Base-by-base conservation (phyloP, 2,888 invertebrate species). In the Electrophaes corylata region DNA sequence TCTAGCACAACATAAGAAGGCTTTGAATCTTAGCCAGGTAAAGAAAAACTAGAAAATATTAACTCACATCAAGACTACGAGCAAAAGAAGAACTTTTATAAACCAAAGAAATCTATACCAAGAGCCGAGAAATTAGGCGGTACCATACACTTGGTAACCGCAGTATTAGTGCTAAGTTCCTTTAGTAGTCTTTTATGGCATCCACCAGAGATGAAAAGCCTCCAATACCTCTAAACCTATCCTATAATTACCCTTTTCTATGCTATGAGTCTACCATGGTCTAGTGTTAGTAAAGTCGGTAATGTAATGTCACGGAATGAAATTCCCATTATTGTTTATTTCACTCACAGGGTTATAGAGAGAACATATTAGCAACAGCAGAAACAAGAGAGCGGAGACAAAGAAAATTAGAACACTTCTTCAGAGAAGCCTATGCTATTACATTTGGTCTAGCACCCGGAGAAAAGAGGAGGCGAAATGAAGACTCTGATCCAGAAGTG, bases 331-430 rank as follows among this genome's bases (percentile, higher is more conserved):
- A 11, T 4, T n/a, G 3, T 39, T 11, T 50, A 8, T 5, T 31
- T 2, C 49, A 8, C 18, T 33, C 11, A 45, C 81, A 93, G 93
- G 93, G 95, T n/a, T 94, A 94, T 67, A 93, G 97, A 26, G 98
- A 98, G 68, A 94, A 96, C 64, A 96, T 98, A 93, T 82, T 98
- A 54, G 96, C 96, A 6, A 96, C 97, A 75, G 98, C 98, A 6
- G 98, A 98, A 86, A 98, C 98, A 0, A 95, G 97, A 69, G 98
- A 98, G 76, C 93, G 98, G 5, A 88, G 98, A n/a, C 98, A 98
- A 80, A 96, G 96, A 73, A 95, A 97, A 67, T 84, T 99, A 51
- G 98, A 98, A 80, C 96, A 98, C 90, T 99, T 99, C 92, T 99
- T 99, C 88, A 93, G 98, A 60, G 98, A 98, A 89, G 98, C 98